Evolutionary conservation across 2,888 invertebrate species (phyloP).

Genomic region (Alitta virens): DNA sequence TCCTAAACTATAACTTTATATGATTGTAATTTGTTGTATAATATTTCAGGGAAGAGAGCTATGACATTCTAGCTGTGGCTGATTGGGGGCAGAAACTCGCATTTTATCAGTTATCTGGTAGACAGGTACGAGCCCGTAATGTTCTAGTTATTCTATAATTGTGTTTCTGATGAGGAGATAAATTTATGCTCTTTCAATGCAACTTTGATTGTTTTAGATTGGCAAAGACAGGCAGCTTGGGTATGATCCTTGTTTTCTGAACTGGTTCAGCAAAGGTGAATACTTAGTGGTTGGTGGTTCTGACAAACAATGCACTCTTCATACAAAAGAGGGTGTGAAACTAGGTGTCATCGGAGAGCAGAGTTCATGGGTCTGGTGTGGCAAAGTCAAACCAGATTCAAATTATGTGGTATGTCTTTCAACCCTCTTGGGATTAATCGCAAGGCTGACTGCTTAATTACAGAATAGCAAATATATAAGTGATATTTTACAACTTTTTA

Average conservation of each 20-base stretch:
- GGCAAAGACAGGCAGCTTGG: constrained; percentile 62
- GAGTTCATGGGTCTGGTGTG: constrained; percentile 84
- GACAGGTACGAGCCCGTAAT: constrained; percentile 64
- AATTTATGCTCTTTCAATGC: neutral
- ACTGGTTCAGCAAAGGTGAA: constrained; percentile 73
- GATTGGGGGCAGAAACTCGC: constrained; percentile 91
- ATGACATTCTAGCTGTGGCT: constrained; percentile 75
- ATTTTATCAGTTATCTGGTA: constrained; percentile 84
- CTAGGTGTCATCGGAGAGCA: constrained; percentile 73
- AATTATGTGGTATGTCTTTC: constrained; percentile 67
- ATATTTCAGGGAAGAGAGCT: constrained; percentile 58
- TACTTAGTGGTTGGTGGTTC: constrained; percentile 79
- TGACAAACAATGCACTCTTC: constrained; percentile 73
- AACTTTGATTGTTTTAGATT: constrained; percentile 57
- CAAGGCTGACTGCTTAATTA: no score
- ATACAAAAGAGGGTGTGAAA: constrained; percentile 79
- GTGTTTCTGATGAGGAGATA: neutral
- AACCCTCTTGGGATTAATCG: no score
- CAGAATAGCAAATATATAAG: no score
- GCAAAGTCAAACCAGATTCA: constrained; percentile 74
- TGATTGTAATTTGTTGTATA: neutral
- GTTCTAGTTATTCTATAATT: neutral
- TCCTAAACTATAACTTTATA: no score
- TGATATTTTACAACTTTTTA: no score
- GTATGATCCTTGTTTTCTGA: constrained; percentile 76